Conservation (phyloP, 2,797 vertebrate species). For the Cetoscarus ocellatus region DNA sequence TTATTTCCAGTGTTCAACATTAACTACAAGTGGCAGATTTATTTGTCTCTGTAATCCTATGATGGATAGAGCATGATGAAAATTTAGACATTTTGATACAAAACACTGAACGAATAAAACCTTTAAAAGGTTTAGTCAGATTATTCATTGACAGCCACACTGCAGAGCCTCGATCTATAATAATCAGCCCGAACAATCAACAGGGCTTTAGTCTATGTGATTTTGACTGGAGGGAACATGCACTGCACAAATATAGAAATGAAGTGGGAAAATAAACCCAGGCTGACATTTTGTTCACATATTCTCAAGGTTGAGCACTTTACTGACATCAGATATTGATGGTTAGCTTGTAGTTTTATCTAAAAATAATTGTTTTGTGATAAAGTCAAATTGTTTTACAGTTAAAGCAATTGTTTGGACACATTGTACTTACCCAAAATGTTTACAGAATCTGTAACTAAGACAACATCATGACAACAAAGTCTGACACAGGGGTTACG, state of each 20-base stretch:
- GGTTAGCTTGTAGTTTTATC: neutral
- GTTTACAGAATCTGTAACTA: neutral
- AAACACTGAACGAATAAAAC: constrained; percentile 66
- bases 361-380: neutral
- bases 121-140: constrained; percentile 57
- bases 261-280: neutral
- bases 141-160: constrained; percentile 38
- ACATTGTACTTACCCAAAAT: no score
- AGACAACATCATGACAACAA: neutral
- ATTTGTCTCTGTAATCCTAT: constrained; percentile 19
- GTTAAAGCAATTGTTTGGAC: no score
- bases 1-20: constrained; percentile 30
- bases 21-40: constrained; percentile 15
- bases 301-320: no score
- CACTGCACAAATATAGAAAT: constrained; percentile 23
- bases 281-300: neutral
- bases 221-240: constrained; percentile 40
- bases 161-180: constrained; percentile 25
- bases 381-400: no score
- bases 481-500: neutral
- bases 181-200: constrained; percentile 18
- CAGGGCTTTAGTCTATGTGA: constrained; percentile 14
- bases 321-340: neutral
- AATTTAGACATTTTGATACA: constrained; percentile 73
- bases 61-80: constrained; percentile 26